A percentile compares a stretch with the other conserved stretches of the same genome.
Conservation (phyloP, 2,888 invertebrate genomes). For the Blomia tropicalis region DNA sequence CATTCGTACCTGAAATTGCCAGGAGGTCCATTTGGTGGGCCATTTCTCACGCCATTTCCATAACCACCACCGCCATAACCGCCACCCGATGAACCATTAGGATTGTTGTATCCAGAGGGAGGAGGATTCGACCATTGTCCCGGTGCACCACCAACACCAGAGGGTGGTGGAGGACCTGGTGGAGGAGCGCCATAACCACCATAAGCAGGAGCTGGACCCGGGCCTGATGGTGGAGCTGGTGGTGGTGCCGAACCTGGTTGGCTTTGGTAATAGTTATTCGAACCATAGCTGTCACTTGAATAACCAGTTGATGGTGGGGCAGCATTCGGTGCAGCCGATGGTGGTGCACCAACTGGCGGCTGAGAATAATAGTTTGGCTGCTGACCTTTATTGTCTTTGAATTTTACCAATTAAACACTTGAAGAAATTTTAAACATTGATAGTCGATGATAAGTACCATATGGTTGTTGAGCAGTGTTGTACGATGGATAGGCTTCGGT, state of each 20-base stretch:
- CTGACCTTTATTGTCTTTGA: not conserved
- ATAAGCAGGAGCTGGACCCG: not conserved
- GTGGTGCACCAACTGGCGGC: not conserved
- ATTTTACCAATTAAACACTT: too few relatives aligned
- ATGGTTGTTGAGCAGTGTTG: not conserved
- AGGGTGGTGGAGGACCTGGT: not conserved
- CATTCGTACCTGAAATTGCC: conserved; percentile 20
- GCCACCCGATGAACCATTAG: not conserved
- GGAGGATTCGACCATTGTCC: not conserved
- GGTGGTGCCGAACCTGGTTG: not conserved
- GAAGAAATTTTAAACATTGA: not conserved
- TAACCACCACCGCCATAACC: conserved; percentile 10
- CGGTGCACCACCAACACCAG: not conserved
- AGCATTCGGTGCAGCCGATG: not conserved
- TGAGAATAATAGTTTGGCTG: not conserved
- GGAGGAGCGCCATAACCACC: conserved; percentile 10
- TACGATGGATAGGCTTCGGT: conserved; percentile 6
- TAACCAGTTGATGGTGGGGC: conserved; percentile 1
- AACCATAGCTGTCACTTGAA: not conserved
- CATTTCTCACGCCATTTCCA: conserved; percentile 11
- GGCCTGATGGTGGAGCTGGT: conserved; percentile 2
- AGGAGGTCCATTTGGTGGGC: not conserved
- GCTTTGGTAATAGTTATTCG: not conserved
- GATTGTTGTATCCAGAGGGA: not conserved
- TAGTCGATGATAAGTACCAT: not conserved